Conservation (phyloP, 2,888 invertebrate species). For the Pandemis heparana region DNA sequence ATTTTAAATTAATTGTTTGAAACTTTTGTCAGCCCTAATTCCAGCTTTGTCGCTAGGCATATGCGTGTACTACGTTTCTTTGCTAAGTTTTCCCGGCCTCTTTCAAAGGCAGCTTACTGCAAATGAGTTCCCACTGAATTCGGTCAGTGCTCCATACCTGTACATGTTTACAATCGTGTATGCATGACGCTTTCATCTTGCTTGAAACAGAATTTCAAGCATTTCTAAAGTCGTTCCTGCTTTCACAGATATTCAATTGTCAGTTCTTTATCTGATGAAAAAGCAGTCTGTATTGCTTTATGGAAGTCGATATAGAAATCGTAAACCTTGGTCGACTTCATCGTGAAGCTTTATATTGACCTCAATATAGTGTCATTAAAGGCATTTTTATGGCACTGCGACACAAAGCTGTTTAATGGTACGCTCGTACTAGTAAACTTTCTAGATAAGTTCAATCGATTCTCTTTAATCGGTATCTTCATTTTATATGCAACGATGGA, state of each 20-base stretch:
- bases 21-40: conserved; percentile 30
- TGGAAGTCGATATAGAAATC: conserved; percentile 13
- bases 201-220: conserved; percentile 6
- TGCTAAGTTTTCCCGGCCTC: conserved; percentile 22
- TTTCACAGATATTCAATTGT: neutral
- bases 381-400: conserved; percentile 12
- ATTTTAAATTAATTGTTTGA: neutral
- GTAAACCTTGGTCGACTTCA: conserved; percentile 34
- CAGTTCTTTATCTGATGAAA: neutral
- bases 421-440: neutral
- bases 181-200: neutral
- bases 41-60: conserved; percentile 8
- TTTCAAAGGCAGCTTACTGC: conserved; percentile 31
- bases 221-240: neutral
- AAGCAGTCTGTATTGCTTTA: neutral
- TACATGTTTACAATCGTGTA: neutral
- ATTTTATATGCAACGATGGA: no score
- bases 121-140: conserved; percentile 38
- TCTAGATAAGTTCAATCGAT: neutral
- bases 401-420: conserved; percentile 13
- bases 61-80: conserved; percentile 33
- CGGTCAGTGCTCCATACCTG: conserved; percentile 32
- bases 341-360: conserved; percentile 15
- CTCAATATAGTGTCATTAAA: conserved; percentile 27
- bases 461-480: neutral